phyloP scores from a whole-genome alignment of 2,888 invertebrate species.

The Terebella lapidaria region DNA sequence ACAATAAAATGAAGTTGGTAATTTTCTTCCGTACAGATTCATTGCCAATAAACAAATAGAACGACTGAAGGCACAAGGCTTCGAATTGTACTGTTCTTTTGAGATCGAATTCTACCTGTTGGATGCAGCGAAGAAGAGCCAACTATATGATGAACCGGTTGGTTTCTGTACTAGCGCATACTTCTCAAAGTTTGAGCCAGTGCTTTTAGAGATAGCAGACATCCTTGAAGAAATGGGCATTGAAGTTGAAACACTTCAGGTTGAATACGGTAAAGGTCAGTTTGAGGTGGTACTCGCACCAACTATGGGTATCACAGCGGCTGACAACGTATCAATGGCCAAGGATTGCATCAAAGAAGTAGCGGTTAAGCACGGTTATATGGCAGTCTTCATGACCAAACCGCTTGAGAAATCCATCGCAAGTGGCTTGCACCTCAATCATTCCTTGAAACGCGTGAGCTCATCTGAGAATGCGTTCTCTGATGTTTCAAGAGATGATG shows the following conservation, averaged over 20 bases:
- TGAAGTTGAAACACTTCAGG: background rate
- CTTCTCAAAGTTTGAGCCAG: background rate
- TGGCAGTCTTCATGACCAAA: background rate
- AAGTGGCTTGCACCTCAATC: background rate
- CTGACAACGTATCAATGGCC: background rate
- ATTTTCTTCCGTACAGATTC: background rate
- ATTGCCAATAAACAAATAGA: background rate
- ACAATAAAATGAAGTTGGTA: too few species aligned
- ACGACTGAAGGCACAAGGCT: background rate
- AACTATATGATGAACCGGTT: too few species aligned
- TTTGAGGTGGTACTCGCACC: background rate
- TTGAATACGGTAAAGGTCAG: background rate
- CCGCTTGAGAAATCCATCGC: background rate
- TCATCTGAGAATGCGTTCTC: background rate
- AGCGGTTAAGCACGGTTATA: background rate
- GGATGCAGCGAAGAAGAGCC: background rate
- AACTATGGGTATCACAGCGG: background rate
- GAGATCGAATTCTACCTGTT: background rate
- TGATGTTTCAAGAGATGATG: background rate
- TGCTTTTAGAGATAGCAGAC: background rate
- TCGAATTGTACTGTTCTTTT: background rate
- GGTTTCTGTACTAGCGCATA: too few species aligned
- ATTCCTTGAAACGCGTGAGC: background rate
- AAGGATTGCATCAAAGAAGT: background rate
- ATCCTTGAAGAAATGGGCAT: background rate